Evolutionary conservation across 1,140 invertebrate species (phyloP).

Genomic region (Anoplolepis gracilipes): DNA sequence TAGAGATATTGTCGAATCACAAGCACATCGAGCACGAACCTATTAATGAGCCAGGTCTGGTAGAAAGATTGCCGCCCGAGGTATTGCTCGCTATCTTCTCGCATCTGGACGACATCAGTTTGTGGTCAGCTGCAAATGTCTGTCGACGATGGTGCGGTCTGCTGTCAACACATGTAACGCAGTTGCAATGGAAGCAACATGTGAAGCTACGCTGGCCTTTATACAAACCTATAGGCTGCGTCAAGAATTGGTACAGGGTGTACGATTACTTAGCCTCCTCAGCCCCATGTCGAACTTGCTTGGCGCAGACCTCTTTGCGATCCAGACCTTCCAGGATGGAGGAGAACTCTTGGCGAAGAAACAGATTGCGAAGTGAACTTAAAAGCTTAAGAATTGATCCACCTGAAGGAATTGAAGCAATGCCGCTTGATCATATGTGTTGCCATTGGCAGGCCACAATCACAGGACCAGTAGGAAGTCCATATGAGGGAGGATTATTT

Average conservation of each 20-base stretch:
- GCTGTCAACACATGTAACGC: slow-evolving; percentile 90
- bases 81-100: slow-evolving; percentile 95
- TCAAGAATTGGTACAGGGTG: slow-evolving; percentile 92
- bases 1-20: slow-evolving; percentile 84
- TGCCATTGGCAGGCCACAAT: slow-evolving; percentile 97
- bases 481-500: slow-evolving; percentile 97
- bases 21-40: slow-evolving; percentile 82
- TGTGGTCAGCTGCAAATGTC: slow-evolving; percentile 94
- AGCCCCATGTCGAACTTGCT: slow-evolving; percentile 92
- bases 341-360: slow-evolving; percentile 91
- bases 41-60: slow-evolving; percentile 83
- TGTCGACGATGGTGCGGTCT: slow-evolving; percentile 94
- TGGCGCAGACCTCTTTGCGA: slow-evolving; percentile 91
- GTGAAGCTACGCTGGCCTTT: slow-evolving; percentile 93
- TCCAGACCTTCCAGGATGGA: slow-evolving; percentile 87
- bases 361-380: slow-evolving; percentile 91
- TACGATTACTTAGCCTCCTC: slow-evolving; percentile 85
- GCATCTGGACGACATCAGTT: slow-evolving; percentile 95
- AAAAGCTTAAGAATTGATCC: slow-evolving; percentile 93
- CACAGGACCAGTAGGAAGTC: slow-evolving; percentile 94
- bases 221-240: slow-evolving; percentile 90
- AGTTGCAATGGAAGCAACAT: slow-evolving; percentile 92
- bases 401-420: slow-evolving; percentile 95
- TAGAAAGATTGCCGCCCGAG: slow-evolving; percentile 89
- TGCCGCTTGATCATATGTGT: slow-evolving; percentile 92